Evolutionary conservation across 2,888 invertebrate species (phyloP).

Genomic region (Lasioglossum villosulum): DNA sequence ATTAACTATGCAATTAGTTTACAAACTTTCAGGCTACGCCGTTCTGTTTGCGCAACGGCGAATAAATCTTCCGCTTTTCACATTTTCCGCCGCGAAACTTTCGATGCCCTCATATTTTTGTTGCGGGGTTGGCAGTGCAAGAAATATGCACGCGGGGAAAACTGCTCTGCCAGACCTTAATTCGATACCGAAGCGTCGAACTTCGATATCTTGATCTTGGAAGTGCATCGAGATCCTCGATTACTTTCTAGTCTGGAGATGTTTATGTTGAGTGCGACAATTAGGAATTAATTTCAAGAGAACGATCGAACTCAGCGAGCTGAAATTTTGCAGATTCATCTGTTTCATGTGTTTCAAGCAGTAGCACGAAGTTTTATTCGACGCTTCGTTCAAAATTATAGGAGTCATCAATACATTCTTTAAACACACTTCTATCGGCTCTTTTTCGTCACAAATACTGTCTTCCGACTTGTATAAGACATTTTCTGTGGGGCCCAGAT

Average conservation of each 20-base stretch:
- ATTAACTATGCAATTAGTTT: constrained; percentile 15
- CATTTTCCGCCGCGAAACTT: neutral
- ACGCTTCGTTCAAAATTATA: neutral
- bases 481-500: too few species aligned
- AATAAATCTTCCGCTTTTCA: constrained; percentile 2
- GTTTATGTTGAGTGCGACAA: too few species aligned
- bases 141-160: neutral
- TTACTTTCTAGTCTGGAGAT: neutral
- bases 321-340: neutral
- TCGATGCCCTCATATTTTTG: neutral
- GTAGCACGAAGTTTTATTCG: neutral
- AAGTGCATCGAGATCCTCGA: neutral
- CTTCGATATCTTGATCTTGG: neutral
- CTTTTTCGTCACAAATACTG: too few species aligned
- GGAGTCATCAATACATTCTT: neutral
- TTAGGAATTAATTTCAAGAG: neutral
- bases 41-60: neutral
- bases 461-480: too few species aligned
- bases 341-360: neutral
- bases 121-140: neutral
- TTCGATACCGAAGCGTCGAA: neutral
- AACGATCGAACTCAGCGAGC: neutral
- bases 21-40: neutral
- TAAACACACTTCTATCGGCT: too few species aligned
- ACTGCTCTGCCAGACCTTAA: neutral